phyloP scores from a whole-genome alignment of 2,113 vertebrate genomes.

The Amazona vittata region DNA sequence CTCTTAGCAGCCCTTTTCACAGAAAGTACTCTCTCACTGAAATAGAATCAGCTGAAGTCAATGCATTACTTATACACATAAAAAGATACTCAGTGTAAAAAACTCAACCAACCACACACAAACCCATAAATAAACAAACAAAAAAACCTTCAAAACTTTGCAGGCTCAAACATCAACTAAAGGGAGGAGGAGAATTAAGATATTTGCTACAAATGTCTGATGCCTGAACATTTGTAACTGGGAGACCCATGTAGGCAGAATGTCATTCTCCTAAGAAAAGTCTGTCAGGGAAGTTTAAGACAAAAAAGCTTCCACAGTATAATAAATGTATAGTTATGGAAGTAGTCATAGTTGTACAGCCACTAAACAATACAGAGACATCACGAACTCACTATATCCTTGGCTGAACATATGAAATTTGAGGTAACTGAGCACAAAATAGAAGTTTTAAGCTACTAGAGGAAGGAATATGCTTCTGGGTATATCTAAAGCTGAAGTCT shows the following conservation, averaged over 20 bases:
- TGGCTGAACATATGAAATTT: background rate
- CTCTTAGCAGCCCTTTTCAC: background rate
- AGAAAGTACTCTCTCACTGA: background rate
- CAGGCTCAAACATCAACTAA: background rate
- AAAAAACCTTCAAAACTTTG: background rate
- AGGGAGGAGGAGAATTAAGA: background rate
- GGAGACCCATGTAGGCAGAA: background rate
- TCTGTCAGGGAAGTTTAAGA: background rate
- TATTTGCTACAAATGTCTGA: background rate
- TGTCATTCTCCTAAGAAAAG: background rate
- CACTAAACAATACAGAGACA: background rate
- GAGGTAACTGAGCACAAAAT: background rate
- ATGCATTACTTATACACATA: background rate
- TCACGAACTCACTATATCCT: background rate
- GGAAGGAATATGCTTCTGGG: background rate
- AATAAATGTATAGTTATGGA: background rate
- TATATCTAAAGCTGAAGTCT: background rate
- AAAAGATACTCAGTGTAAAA: background rate
- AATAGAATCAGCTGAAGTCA: conserved; percentile 1
- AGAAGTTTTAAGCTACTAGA: background rate
- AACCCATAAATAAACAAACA: background rate
- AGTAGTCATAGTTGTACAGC: background rate
- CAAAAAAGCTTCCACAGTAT: background rate
- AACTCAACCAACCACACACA: background rate
- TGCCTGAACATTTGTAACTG: background rate